Percentiles rank a stretch among this genome's conserved stretches.
Evolutionary conservation across 2,888 invertebrate genomes (phyloP).

Genomic region (Callyntrura guangdongensis): DNA sequence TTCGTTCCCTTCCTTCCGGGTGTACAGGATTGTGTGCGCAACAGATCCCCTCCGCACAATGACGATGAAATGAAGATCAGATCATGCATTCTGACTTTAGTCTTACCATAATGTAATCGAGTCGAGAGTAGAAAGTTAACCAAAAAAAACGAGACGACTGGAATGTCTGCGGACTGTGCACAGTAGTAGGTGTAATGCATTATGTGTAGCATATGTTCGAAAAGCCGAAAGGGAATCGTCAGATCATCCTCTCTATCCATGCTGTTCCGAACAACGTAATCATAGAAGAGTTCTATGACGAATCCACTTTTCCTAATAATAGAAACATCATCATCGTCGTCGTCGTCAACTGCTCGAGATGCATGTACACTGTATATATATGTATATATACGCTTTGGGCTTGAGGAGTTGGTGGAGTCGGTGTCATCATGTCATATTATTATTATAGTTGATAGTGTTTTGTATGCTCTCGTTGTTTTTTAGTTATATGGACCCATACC

Average conservation of each 20-base stretch:
- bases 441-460: neutral
- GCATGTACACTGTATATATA: neutral
- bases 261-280: slow-evolving; percentile 3
- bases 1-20: slow-evolving; percentile 31
- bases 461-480: too few relatives aligned
- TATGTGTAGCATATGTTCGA: slow-evolving; percentile 44
- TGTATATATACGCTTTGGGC: neutral
- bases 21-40: too few relatives aligned
- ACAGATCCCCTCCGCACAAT: too few relatives aligned
- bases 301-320: slow-evolving; percentile 52
- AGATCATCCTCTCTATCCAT: neutral
- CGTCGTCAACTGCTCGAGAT: neutral
- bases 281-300: slow-evolving; percentile 51
- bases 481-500: neutral
- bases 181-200: neutral
- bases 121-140: neutral
- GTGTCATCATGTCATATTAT: slow-evolving; percentile 45
- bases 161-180: neutral
- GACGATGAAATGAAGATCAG: neutral
- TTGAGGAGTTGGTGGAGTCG: neutral
- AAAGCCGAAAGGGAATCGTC: neutral
- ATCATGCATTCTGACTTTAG: neutral
- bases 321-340: slow-evolving; percentile 36
- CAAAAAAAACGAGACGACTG: slow-evolving; percentile 36
- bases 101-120: too few relatives aligned